Evolutionary conservation across 2,797 vertebrate genomes (phyloP).

Genomic region (Ctenopoma multispine): DNA sequence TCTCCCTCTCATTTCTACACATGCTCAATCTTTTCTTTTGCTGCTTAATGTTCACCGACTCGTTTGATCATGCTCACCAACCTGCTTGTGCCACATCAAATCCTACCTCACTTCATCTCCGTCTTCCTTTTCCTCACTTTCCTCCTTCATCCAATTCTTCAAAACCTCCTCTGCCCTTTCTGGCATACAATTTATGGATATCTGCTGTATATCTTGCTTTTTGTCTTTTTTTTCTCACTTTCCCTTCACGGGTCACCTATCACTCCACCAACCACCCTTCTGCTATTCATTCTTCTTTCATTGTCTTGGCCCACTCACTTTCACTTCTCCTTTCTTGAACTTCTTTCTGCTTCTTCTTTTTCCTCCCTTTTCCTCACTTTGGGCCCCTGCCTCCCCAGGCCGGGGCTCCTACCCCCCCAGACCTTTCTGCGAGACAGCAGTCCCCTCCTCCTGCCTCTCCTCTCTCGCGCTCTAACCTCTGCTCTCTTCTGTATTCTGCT

Average conservation of each 20-base stretch:
- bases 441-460: slow-evolving; percentile 83
- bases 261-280: slow-evolving; percentile 26
- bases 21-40: slow-evolving; percentile 61
- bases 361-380: slow-evolving; percentile 47
- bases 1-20: slow-evolving; percentile 55
- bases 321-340: slow-evolving; percentile 43
- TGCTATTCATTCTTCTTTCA: slow-evolving; percentile 27
- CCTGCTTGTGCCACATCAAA: slow-evolving; percentile 52
- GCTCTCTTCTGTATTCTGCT: slow-evolving; percentile 99
- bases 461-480: slow-evolving; percentile 97
- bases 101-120: slow-evolving; percentile 45
- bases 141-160: slow-evolving; percentile 14
- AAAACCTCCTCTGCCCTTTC: slow-evolving; percentile 33
- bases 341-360: slow-evolving; percentile 59
- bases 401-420: slow-evolving; percentile 86
- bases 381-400: slow-evolving; percentile 80
- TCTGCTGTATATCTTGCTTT: slow-evolving; percentile 57
- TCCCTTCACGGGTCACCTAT: slow-evolving; percentile 33
- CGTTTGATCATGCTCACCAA: slow-evolving; percentile 48
- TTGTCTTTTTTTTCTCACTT: slow-evolving; percentile 39
- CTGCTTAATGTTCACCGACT: slow-evolving; percentile 41
- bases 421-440: slow-evolving; percentile 97
- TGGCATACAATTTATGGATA: slow-evolving; percentile 60
- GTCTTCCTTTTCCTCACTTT: slow-evolving; percentile 12
- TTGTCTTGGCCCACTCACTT: slow-evolving; percentile 36